Evolutionary conservation across 1,140 invertebrate genomes (phyloP).

Genomic region (Lepidurus couesii): DNA sequence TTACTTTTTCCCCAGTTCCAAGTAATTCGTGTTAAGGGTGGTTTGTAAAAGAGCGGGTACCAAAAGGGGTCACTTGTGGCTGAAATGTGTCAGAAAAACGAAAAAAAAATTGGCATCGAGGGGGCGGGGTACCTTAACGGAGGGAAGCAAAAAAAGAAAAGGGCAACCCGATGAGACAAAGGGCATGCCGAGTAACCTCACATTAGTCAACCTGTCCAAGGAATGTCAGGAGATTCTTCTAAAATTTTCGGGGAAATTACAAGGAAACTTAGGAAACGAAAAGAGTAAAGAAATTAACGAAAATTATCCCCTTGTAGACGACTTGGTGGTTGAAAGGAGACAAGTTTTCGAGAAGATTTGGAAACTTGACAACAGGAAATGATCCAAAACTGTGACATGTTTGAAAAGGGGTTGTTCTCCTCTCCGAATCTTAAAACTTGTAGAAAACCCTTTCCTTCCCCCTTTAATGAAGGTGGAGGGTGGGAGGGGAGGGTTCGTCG

Average conservation of each 20-base stretch:
- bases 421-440: too few relatives aligned
- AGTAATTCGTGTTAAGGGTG: neutral
- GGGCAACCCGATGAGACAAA: constrained; percentile 3
- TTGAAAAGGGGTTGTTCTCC: too few relatives aligned
- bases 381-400: neutral
- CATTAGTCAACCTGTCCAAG: constrained; percentile 9
- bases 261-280: neutral
- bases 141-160: neutral
- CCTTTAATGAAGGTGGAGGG: too few relatives aligned
- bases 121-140: neutral
- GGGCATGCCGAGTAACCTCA: constrained; percentile 14
- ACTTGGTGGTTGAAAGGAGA: neutral
- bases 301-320: neutral
- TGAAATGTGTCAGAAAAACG: constrained; percentile 12
- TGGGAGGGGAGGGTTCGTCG: too few relatives aligned
- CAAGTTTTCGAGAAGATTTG: neutral
- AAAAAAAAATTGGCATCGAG: constrained; percentile 11
- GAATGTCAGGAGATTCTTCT: neutral
- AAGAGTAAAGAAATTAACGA: neutral
- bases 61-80: neutral
- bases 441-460: too few relatives aligned
- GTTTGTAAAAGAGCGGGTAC: neutral
- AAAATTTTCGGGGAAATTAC: too few relatives aligned
- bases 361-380: neutral
- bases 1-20: neutral